Base-by-base conservation (phyloP, 2,113 vertebrate species). In the Nesospiza acunhae region DNA sequence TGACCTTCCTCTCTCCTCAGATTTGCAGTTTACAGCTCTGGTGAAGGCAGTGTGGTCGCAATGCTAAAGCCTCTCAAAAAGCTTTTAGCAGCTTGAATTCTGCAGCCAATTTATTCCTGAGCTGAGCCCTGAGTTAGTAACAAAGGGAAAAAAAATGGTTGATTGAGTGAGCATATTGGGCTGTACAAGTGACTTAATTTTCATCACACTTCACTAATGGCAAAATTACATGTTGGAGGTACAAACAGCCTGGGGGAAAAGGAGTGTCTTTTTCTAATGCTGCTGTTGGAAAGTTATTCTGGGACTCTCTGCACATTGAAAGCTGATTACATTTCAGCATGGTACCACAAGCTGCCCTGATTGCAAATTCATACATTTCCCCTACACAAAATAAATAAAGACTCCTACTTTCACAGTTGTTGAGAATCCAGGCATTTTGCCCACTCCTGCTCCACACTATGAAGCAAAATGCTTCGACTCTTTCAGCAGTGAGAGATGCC, bases 111-210 rank as follows among this genome's bases (percentile, higher is more conserved):
- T 91, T 93, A 77, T 86, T 86, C 68, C 72, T 63, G 44, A 78
- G 31, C 42, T 76, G 64, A 92, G 44, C 46, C 53, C 13, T 17
- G 62, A 87, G 55, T 74, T 72, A 67, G 63, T 77, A 80, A 83
- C 39, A 91, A 73, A 73, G 12, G 44, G 64, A 78, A 56, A 31
- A 37, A 33, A 7, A 33, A 35, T 13, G 26, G 31, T 73, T 90
- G 89, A 83, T 79, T 85, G 79, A 86, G 44, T 83, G 82, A 94
- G 55, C n/a, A 84, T 85, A 85, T 58, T 88, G 85, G 72, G 24
- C 72, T 93, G 49, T 92, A 80, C 33, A 77, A 88, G 55, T 74
- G 75, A 80, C 50, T 93, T 96, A 70, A 94, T 94, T 96, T 96
- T 94, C 68, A 91, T 80, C 59, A 47, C 70, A 49, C 56, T 96